Evolutionary conservation across 2,113 vertebrate genomes (phyloP), one percentile per base, ranked within the genome.

Genomic region (Oophaga pumilio): DNA sequence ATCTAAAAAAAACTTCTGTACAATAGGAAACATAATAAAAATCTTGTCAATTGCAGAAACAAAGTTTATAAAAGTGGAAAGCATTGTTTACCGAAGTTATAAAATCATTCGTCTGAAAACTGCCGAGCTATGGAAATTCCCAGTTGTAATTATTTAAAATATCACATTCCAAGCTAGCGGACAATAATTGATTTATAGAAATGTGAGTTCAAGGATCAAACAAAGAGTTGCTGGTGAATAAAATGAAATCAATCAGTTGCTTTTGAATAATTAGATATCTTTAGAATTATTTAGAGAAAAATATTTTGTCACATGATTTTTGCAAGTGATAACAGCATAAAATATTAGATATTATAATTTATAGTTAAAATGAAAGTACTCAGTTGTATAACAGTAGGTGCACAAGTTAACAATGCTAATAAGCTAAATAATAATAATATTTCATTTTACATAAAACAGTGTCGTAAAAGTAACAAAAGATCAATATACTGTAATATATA

Each of bases 141-240:
- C 81, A 83, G 64, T 53, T 69, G 62, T 49, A 83, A 83, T 83
- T 83, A 83, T 69, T 83, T 83, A 52, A 83, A 83, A 83, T 83
- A 83, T 83, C 81, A 83, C 81, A 83, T 83, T 83, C 64, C 62
- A 66, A 52, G 49, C 7, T 0, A 49, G 53, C n/a, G 13, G 81
- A 64, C 64, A 83, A 83, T 83, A 83, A 83, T 83, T 83, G 81
- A 83, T 83, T 83, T 69, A 83, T 68, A 83, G 81, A 83, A 83
- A 83, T 53, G 49, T 83, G 81, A 68, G 81, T 53, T 69, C 60
- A 53, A 22, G 43, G 81, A 83, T 69, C 81, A 69, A 53, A 69
- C 7, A 68, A 68, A 69, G 43, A 49, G 26, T 83, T 83, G 43
- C 43, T 24, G 28, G 62, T 83, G 64, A 83, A 26, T 69, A 6